Percentiles rank a stretch among this genome's conserved stretches.
Conservation (phyloP, 2,113 vertebrate genomes). For the Synodontis membranacea region DNA sequence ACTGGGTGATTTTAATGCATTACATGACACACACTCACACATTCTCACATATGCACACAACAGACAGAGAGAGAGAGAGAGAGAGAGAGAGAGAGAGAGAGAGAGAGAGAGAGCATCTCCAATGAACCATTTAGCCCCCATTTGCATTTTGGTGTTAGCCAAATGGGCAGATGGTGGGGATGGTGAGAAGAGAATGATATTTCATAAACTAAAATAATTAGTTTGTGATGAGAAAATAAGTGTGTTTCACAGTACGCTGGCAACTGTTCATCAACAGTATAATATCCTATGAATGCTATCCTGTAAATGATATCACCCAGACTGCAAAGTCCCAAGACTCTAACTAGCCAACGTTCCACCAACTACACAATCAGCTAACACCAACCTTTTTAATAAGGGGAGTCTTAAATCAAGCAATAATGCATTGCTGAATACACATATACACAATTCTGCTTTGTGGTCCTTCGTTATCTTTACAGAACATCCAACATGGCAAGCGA, state of each 20-base stretch:
- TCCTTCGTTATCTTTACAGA: slow-evolving; percentile 12
- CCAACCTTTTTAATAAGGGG: slow-evolving; percentile 1
- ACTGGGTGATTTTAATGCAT: neutral
- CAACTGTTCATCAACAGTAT: slow-evolving; percentile 28
- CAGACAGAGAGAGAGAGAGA: too few relatives aligned
- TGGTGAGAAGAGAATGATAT: neutral
- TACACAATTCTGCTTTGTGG: slow-evolving; percentile 9
- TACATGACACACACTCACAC: neutral
- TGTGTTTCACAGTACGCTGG: slow-evolving; percentile 20
- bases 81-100: neutral
- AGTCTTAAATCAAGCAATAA: neutral
- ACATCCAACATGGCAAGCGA: neutral
- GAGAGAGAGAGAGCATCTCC: neutral
- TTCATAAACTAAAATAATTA: slow-evolving; percentile 21
- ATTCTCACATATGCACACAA: neutral
- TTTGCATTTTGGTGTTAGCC: neutral
- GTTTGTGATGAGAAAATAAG: slow-evolving; percentile 15
- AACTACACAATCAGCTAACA: slow-evolving; percentile 11
- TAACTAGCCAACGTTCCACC: slow-evolving; percentile 21
- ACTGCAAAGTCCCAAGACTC: neutral
- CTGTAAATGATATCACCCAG: slow-evolving; percentile 44
- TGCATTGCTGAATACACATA: neutral
- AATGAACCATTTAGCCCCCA: slow-evolving; percentile 5
- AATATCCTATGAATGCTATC: slow-evolving; percentile 32
- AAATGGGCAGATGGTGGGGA: neutral